Conservation (phyloP, 2,797 vertebrate species). For the Xerus rutilus region DNA sequence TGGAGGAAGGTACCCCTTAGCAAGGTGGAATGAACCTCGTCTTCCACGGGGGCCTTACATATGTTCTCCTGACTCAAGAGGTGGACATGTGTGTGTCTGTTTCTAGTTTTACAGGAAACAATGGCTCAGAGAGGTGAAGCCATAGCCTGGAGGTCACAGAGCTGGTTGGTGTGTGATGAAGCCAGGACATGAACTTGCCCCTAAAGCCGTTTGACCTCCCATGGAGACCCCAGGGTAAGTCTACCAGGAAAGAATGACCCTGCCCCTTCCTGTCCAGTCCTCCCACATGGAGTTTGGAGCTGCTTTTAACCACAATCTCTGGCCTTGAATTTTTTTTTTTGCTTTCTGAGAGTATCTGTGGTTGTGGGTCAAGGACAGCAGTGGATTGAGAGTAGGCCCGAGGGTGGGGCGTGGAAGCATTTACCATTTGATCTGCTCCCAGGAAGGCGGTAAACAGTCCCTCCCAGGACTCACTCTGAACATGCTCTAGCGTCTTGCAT, state of each 20-base stretch:
- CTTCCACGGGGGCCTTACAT: rapidly evolving
- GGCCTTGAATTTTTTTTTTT: background rate
- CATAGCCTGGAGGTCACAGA: background rate
- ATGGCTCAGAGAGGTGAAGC: background rate
- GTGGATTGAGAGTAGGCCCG: rapidly evolving
- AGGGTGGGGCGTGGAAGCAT: background rate
- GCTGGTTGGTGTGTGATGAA: rapidly evolving
- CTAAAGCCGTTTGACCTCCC: background rate
- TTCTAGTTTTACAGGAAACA: background rate
- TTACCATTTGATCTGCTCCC: slow-evolving; percentile 54
- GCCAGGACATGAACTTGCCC: background rate
- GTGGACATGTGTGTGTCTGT: rapidly evolving
- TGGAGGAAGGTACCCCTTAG: no score
- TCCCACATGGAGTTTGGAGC: background rate
- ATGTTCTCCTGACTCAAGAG: background rate
- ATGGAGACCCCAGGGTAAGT: background rate
- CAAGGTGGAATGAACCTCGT: background rate
- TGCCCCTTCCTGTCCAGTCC: rapidly evolving
- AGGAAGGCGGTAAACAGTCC: slow-evolving; percentile 65
- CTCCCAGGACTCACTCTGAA: slow-evolving; percentile 63
- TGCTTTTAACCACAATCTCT: background rate
- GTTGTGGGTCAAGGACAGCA: background rate
- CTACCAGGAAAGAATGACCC: rapidly evolving
- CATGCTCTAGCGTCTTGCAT: slow-evolving; percentile 86
- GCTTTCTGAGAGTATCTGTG: background rate